Conservation (phyloP, 2,797 vertebrate genomes). For the Sparus aurata region DNA sequence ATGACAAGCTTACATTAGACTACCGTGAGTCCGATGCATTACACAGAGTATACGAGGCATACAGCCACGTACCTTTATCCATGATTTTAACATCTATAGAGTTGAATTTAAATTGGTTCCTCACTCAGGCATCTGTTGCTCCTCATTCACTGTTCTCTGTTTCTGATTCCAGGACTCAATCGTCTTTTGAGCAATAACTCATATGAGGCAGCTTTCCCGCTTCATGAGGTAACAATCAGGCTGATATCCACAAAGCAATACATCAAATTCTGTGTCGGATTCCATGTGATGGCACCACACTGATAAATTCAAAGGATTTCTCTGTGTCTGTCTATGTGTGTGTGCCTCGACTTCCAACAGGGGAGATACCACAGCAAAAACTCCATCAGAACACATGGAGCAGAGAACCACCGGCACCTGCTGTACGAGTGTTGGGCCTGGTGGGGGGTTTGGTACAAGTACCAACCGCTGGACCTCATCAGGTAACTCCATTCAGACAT, state of each 20-base stretch:
- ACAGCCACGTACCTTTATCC: not conserved
- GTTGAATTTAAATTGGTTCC: not conserved
- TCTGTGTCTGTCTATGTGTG: not conserved
- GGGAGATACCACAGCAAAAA: constrained; percentile 95
- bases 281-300: not conserved
- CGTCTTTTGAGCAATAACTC: constrained; percentile 94
- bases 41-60: no score
- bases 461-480: constrained; percentile 94
- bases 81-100: not conserved
- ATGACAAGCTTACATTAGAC: no score
- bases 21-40: no score
- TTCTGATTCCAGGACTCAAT: constrained; percentile 88
- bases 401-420: constrained; percentile 94
- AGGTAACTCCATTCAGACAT: constrained; percentile 79
- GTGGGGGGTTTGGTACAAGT: constrained; percentile 97
- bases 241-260: constrained; percentile 1
- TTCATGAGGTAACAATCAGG: constrained; percentile 93
- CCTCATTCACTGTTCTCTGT: constrained; percentile 7
- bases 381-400: constrained; percentile 92
- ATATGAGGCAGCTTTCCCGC: constrained; percentile 95
- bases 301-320: not conserved
- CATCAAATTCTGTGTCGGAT: not conserved
- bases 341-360: constrained; percentile 72
- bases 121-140: not conserved
- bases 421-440: constrained; percentile 96